Evolutionary conservation across 2,797 vertebrate species (phyloP).

Genomic region (Neopelma chrysocephalum): DNA sequence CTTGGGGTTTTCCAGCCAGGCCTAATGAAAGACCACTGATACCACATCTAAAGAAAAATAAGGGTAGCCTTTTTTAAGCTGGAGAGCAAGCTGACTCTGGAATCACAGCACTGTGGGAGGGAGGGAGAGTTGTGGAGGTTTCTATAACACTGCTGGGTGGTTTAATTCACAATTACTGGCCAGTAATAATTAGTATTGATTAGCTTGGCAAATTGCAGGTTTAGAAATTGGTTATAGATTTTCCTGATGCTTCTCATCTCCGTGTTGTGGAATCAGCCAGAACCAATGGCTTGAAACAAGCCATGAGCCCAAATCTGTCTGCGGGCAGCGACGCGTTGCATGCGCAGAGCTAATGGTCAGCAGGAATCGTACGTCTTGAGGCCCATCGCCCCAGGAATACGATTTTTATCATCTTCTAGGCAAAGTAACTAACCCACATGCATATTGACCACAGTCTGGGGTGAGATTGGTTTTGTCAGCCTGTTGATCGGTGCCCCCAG

Average conservation of each 20-base stretch:
- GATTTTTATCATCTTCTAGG: background rate
- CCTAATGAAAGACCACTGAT: background rate
- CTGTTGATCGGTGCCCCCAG: background rate
- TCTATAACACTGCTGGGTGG: conserved; percentile 14
- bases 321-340: background rate
- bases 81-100: background rate
- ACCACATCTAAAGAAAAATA: background rate
- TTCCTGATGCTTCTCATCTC: conserved; percentile 42
- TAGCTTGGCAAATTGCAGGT: conserved; percentile 47
- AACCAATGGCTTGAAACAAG: conserved; percentile 33
- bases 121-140: background rate
- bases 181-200: conserved; percentile 66
- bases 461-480: background rate
- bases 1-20: background rate
- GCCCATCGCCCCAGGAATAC: background rate
- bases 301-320: background rate
- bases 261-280: conserved; percentile 18
- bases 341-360: background rate
- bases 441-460: background rate
- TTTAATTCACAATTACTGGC: conserved; percentile 63
- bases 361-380: background rate
- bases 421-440: background rate
- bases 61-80: background rate
- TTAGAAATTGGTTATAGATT: conserved; percentile 68
- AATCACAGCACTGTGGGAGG: background rate